Base-by-base conservation (phyloP, 2,888 invertebrate species). In the Schizaphis graminum region DNA sequence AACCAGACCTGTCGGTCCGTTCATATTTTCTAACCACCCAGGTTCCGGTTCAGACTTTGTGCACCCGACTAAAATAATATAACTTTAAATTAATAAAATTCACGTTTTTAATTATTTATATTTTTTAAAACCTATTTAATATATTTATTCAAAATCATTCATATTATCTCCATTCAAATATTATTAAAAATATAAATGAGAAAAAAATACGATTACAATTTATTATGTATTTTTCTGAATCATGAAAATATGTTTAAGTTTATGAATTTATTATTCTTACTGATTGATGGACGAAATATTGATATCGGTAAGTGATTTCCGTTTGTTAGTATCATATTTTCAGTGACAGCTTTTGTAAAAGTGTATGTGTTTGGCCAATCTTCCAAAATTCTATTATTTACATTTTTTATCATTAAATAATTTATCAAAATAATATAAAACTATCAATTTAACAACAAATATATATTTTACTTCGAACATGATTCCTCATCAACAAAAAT, bases 11-110 rank as follows among this genome's bases (percentile, higher is more conserved):
- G 98, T 98, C 0, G 99, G 98, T 0, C 99, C 99, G 95, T 99
- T 99, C 96, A 98, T 98, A 92, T 99, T 99, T 95, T 98, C 98
- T 0, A 99, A 98, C 99, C 99, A 99, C 0, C 99, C 99, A 8
- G 98, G 97, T 0, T 97, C 95, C 0, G 98, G 98, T 95, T 98
- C 98, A 95, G 97, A 97, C 98, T 98, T 98, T 0, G 98, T 96
- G 0, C 97, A 98, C 3, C 97, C 97, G 95, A 98, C 98, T 98
- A 95, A n/a, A 53, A 67, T 11, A 85, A 53, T 53, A 24, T 44
- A 24, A 26, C 44, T 26, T 41, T 13, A 53, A 3, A 0, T 85
- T 84, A 3, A 41, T 84, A 41, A 24, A 85, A 41, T 24, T 84
- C 21, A 0, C 24, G 26, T 41, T 85, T 85, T 85, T 2, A 11